Conservation (phyloP, 2,113 vertebrate species). For the Colinus virginianus region DNA sequence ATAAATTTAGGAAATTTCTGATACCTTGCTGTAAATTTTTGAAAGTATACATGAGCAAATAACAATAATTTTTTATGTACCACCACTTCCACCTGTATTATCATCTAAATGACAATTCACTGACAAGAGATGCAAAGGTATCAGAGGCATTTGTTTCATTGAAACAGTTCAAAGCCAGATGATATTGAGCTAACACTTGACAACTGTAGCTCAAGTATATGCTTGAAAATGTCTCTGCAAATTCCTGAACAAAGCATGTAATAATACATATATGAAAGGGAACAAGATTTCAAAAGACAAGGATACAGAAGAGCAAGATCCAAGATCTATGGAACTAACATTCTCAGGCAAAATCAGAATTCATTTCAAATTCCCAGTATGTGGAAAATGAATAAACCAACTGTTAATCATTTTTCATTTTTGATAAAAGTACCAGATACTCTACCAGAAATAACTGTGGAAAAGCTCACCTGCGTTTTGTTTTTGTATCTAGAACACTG, state of each 20-base stretch:
- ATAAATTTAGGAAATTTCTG: background rate
- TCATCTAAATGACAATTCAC: background rate
- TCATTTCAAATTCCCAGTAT: background rate
- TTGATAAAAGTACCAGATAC: background rate
- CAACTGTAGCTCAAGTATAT: background rate
- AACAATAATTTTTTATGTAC: background rate
- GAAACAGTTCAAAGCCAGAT: background rate
- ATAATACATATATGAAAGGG: background rate
- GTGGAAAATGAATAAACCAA: background rate
- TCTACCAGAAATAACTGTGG: background rate
- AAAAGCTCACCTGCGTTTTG: background rate
- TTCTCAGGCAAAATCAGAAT: background rate
- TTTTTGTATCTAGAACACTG: background rate
- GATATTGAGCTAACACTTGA: background rate
- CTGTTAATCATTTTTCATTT: background rate
- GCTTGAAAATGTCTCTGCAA: background rate
- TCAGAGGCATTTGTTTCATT: background rate
- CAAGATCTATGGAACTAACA: background rate
- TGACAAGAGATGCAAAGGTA: background rate
- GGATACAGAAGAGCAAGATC: background rate
- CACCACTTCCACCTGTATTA: accelerated
- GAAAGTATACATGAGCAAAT: background rate
- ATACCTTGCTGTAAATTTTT: background rate
- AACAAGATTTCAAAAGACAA: background rate
- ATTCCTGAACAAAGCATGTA: background rate